These are phyloP conservation scores for Sinopyrophorus schimmeli DNA, from an alignment of 2,888 invertebrate species.

Conservation along the genomic window DNA sequence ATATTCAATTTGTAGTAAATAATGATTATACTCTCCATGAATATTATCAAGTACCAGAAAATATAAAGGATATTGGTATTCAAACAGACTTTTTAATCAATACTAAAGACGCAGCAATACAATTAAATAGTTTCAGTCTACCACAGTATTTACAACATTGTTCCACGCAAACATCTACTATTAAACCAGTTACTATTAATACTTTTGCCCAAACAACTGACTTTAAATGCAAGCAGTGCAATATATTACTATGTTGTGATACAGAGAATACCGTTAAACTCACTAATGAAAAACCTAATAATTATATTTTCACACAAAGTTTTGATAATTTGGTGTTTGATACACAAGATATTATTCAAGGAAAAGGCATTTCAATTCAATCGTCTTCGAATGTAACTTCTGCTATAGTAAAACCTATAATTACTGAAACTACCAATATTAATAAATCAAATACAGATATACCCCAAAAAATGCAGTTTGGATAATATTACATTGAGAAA, in stretches of 20 bases:
- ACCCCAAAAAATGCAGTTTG: no score
- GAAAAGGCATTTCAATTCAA: conserved; percentile 7
- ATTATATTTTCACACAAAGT: conserved; percentile 24
- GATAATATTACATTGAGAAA: no score
- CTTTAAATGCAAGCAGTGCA: conserved; percentile 27
- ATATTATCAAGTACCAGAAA: no score
- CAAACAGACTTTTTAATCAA: conserved; percentile 35
- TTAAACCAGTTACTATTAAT: conserved; percentile 18
- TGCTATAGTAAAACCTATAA: neutral
- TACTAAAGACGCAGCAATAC: no score
- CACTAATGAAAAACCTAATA: no score
- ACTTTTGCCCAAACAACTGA: conserved; percentile 34
- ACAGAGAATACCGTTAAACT: no score
- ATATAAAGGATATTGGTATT: conserved; percentile 16
- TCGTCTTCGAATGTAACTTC: neutral
- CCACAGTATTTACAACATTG: conserved; percentile 36
- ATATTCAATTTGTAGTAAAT: no score
- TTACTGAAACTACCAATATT: no score
- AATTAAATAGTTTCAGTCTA: no score
- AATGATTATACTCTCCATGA: no score
- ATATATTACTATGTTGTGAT: neutral
- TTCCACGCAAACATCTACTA: conserved; percentile 34
- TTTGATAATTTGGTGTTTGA: conserved; percentile 35
- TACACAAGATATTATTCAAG: conserved; percentile 31
- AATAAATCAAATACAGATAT: no score